phyloP scores from a whole-genome alignment of 2,113 vertebrate species.

The Sialia sialis region DNA sequence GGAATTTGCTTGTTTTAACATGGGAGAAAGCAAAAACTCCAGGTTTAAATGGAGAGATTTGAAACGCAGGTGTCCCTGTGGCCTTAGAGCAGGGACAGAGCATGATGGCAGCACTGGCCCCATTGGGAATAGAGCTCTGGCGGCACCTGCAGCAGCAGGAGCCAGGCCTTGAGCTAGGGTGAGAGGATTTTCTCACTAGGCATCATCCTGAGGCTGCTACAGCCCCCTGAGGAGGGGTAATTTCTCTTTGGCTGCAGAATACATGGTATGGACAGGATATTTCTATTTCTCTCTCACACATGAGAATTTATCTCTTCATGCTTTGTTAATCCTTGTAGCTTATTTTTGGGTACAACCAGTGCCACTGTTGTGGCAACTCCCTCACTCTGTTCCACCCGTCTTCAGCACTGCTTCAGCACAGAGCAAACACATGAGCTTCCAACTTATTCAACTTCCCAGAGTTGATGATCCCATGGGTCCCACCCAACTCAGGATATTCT shows the following conservation, averaged over 20 bases:
- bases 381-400: background rate
- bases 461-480: background rate
- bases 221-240: background rate
- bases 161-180: accelerated
- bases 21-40: background rate
- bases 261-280: background rate
- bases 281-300: background rate
- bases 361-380: background rate
- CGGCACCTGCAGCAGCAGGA: background rate
- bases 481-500: background rate
- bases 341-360: background rate
- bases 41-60: background rate
- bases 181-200: background rate
- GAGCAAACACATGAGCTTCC: background rate
- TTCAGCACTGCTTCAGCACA: background rate
- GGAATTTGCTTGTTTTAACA: background rate
- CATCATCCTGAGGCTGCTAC: background rate
- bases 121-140: background rate
- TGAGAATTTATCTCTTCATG: background rate
- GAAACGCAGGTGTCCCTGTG: background rate
- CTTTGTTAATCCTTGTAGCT: background rate
- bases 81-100: background rate
- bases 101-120: background rate
- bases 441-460: background rate
- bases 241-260: background rate